Evolutionary conservation across 2,113 vertebrate genomes (phyloP).

Genomic region (Triplophysa tibetana): DNA sequence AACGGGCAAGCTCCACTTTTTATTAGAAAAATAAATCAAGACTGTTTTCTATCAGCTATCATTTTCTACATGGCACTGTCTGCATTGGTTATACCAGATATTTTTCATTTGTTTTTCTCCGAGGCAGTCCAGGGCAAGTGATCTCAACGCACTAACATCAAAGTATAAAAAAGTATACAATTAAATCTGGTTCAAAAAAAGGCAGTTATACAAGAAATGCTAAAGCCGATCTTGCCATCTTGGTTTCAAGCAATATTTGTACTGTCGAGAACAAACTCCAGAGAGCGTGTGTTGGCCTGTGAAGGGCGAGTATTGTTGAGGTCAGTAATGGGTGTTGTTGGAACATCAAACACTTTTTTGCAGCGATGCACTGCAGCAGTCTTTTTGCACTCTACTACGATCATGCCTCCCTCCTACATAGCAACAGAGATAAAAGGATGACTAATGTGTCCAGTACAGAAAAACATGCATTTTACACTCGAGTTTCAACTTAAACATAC

Average conservation of each 20-base stretch:
- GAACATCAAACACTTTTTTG: constrained; percentile 43
- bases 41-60: neutral
- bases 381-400: constrained; percentile 38
- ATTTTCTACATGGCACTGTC: neutral
- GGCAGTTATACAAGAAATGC: neutral
- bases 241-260: constrained; percentile 3
- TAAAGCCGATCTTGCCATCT: neutral
- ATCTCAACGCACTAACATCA: neutral
- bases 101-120: neutral
- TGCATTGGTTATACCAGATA: neutral
- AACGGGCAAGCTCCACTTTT: neutral
- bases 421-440: constrained; percentile 37
- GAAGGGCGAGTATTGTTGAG: constrained; percentile 38
- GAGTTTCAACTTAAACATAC: neutral
- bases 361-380: constrained; percentile 24
- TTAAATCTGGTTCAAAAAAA: neutral
- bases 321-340: constrained; percentile 47
- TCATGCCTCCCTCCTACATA: constrained; percentile 33
- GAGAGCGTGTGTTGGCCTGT: constrained; percentile 32
- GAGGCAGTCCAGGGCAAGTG: neutral
- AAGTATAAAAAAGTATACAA: neutral
- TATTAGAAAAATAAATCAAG: too few relatives aligned
- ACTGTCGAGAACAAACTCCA: constrained; percentile 30
- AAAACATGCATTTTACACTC: constrained; percentile 30
- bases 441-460: constrained; percentile 35